Conservation (phyloP, 2,888 invertebrate species). For the Sympetrum striolatum region DNA sequence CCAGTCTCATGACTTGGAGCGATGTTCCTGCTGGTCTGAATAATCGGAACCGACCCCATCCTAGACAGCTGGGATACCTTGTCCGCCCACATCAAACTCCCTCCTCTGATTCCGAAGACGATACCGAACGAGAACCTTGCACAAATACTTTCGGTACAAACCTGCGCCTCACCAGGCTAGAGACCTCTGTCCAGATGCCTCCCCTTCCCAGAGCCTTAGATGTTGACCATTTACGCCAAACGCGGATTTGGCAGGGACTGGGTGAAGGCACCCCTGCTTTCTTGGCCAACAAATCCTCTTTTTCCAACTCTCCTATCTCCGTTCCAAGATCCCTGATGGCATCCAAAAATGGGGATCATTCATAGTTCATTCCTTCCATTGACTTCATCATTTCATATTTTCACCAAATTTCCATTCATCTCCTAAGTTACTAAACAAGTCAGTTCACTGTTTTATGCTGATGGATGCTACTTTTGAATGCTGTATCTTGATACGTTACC, state of each 20-base stretch:
- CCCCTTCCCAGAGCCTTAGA: conserved; percentile 24
- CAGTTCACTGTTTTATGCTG: too few species aligned
- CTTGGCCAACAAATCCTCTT: neutral
- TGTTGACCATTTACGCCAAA: neutral
- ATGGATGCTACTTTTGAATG: too few species aligned
- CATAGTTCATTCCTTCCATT: too few species aligned
- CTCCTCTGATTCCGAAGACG: conserved; percentile 12
- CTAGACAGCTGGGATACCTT: conserved; percentile 15
- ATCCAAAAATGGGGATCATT: too few species aligned
- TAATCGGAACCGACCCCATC: neutral
- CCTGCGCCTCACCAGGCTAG: neutral
- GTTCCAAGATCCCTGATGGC: neutral
- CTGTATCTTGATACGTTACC: too few species aligned
- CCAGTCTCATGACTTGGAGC: neutral
- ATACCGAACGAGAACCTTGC: neutral
- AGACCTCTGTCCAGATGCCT: neutral
- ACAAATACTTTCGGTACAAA: neutral
- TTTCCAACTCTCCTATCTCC: neutral
- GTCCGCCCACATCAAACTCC: conserved; percentile 29
- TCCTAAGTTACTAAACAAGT: too few species aligned
- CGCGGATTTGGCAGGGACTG: conserved; percentile 3
- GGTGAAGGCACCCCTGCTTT: neutral
- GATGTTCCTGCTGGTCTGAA: neutral
- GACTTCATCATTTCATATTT: too few species aligned
- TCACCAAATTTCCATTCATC: too few species aligned